Conservation (phyloP, 2,888 invertebrate genomes). For the Nesidiocoris tenuis region DNA sequence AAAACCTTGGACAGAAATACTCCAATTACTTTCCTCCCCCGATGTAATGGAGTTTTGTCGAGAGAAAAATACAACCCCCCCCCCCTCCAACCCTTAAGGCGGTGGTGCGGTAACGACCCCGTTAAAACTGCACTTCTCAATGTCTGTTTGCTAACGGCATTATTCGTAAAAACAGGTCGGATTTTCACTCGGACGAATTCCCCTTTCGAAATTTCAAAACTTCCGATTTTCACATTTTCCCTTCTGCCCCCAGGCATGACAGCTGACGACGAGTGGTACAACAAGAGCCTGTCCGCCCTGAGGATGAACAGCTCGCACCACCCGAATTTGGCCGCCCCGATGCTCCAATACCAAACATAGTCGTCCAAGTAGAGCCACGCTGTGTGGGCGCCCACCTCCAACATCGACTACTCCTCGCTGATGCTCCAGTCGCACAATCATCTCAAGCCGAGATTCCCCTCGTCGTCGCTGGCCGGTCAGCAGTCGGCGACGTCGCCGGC, state of each 20-base stretch:
- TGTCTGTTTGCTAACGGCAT: conserved; percentile 28
- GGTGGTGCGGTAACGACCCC: conserved; percentile 25
- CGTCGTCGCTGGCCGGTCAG: background rate
- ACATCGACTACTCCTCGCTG: conserved; percentile 38
- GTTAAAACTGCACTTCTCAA: conserved; percentile 39
- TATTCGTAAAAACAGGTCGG: conserved; percentile 24
- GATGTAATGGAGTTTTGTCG: conserved; percentile 33
- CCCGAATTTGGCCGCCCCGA: conserved; percentile 91
- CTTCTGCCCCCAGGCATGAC: conserved; percentile 91
- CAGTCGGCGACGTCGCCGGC: background rate
- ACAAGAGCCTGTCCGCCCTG: conserved; percentile 93
- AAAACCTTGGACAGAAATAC: conserved; percentile 40
- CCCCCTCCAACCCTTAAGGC: background rate
- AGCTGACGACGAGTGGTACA: conserved; percentile 96
- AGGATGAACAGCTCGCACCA: conserved; percentile 96
- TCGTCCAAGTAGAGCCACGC: conserved; percentile 43
- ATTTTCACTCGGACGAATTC: no score
- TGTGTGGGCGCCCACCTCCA: conserved; percentile 39
- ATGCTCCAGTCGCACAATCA: conserved; percentile 35
- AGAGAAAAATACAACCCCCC: conserved; percentile 27
- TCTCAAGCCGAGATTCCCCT: conserved; percentile 26
- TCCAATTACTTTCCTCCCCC: conserved; percentile 38
- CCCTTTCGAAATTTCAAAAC: no score
- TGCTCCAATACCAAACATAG: conserved; percentile 97
- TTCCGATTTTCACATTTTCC: no score